Evolutionary conservation across 2,113 vertebrate genomes (phyloP).

Genomic region (Podarcis raffonei): DNA sequence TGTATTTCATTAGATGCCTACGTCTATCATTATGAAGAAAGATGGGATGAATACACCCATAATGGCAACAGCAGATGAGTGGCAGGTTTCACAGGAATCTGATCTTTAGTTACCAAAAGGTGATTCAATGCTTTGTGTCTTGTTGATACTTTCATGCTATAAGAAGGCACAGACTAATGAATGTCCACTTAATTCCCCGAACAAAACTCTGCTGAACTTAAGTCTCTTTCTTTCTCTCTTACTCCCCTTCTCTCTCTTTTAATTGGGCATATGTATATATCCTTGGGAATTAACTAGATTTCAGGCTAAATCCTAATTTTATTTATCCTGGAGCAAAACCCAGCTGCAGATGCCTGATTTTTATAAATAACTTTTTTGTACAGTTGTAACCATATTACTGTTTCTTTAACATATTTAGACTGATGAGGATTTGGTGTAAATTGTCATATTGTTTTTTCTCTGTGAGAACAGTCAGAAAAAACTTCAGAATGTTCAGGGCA

Average conservation of each 20-base stretch:
- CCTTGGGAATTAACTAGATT: background rate
- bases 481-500: background rate
- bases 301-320: background rate
- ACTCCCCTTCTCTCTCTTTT: no score
- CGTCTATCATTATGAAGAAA: background rate
- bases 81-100: background rate
- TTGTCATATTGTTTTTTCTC: background rate
- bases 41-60: background rate
- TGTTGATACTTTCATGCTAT: background rate
- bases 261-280: background rate
- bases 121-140: background rate
- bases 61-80: background rate
- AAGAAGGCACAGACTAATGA: background rate
- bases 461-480: background rate
- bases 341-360: background rate
- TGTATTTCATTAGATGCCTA: background rate
- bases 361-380: background rate
- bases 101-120: background rate
- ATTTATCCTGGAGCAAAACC: background rate
- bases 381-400: background rate
- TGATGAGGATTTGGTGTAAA: background rate
- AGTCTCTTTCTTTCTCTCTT: background rate
- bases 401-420: background rate
- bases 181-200: background rate
- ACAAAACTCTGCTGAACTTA: background rate